Conservation (phyloP, 2,113 vertebrate species). For the Poecilia latipinna region DNA sequence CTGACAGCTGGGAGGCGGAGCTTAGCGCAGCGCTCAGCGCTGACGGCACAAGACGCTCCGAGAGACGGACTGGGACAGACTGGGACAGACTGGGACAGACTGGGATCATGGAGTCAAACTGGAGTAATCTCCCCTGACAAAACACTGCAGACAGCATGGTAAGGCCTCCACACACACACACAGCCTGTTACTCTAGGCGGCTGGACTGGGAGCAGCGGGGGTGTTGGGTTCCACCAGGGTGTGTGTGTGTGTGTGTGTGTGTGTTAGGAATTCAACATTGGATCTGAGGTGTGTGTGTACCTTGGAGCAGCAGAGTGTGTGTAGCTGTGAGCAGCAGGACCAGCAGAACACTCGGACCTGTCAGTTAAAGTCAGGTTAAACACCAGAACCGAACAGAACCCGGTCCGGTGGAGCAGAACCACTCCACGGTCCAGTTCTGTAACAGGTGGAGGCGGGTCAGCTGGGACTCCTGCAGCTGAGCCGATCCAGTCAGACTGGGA, state of each 20-base stretch:
- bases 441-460: not conserved
- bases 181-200: not conserved
- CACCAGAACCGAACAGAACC: too few relatives aligned
- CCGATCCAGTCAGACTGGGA: not conserved
- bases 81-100: slow-evolving; percentile 31
- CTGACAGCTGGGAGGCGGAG: slow-evolving; percentile 62
- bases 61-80: slow-evolving; percentile 9
- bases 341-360: not conserved
- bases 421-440: too few relatives aligned
- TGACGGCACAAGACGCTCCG: slow-evolving; percentile 23
- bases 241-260: not conserved
- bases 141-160: slow-evolving; percentile 67
- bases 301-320: not conserved
- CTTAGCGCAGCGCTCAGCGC: slow-evolving; percentile 58
- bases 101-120: slow-evolving; percentile 56
- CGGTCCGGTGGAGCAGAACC: too few relatives aligned
- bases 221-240: slow-evolving; percentile 28
- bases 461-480: not conserved
- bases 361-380: too few relatives aligned
- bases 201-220: slow-evolving; percentile 8
- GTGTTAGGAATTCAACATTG: not conserved
- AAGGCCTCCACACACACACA: slow-evolving; percentile 21
- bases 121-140: slow-evolving; percentile 20
- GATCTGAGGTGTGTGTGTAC: not conserved
- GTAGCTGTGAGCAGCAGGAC: not conserved